These are phyloP conservation scores for Macropus fuliginosus DNA, from an alignment of 2,797 vertebrate species.

Conservation along the genomic window DNA sequence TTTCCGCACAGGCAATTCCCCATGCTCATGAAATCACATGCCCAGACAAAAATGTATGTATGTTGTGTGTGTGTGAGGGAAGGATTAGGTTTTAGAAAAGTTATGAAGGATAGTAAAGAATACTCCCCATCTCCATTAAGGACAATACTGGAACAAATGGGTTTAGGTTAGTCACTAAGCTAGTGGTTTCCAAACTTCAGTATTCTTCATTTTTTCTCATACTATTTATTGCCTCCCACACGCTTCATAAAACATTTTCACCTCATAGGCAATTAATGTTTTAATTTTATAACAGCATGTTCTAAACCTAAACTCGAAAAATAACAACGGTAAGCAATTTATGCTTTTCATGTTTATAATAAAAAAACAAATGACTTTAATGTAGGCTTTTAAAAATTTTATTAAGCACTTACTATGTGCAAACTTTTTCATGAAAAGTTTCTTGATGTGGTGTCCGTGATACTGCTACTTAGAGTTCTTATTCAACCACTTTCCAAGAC, in stretches of 20 bases:
- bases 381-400: not conserved
- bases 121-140: not conserved
- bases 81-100: not conserved
- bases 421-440: not conserved
- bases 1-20: not conserved
- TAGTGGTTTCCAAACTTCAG: not conserved
- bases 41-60: not conserved
- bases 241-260: not conserved
- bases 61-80: not conserved
- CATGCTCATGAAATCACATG: not conserved
- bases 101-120: not conserved
- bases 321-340: not conserved
- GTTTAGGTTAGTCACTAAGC: not conserved
- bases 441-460: not conserved
- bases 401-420: not conserved
- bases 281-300: not conserved
- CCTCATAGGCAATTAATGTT: not conserved
- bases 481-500: not conserved
- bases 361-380: not conserved
- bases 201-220: not conserved
- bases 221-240: not conserved
- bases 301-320: not conserved
- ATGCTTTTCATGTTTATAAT: not conserved
- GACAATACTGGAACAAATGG: not conserved
- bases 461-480: not conserved